phyloP scores from a whole-genome alignment of 2,113 vertebrate species.

The Podarcis cretensis region DNA sequence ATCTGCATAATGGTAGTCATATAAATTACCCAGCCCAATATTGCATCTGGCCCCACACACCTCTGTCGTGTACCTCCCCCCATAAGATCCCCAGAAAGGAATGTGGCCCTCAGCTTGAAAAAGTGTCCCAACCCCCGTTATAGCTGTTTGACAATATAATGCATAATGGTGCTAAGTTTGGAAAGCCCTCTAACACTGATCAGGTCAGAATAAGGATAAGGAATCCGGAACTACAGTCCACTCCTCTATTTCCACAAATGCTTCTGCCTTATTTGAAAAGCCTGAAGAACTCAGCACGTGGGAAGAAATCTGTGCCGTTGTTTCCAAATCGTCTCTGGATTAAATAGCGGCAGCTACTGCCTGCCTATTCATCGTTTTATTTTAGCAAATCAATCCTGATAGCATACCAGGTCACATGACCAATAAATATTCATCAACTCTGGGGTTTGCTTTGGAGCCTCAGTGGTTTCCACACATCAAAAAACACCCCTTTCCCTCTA shows the following conservation, averaged over 20 bases:
- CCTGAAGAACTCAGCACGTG: background rate
- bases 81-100: too few relatives aligned
- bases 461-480: slow-evolving; percentile 39
- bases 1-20: too few relatives aligned
- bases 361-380: background rate
- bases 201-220: background rate
- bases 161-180: background rate
- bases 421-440: slow-evolving; percentile 55
- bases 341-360: background rate
- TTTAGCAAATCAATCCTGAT: slow-evolving; percentile 37
- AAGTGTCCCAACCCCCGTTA: too few relatives aligned
- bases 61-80: too few relatives aligned
- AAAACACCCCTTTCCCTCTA: slow-evolving; percentile 32
- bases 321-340: background rate
- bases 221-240: background rate
- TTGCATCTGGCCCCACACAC: too few relatives aligned
- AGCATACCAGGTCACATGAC: slow-evolving; percentile 34
- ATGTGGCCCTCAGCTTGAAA: too few relatives aligned
- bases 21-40: too few relatives aligned
- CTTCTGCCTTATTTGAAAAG: background rate
- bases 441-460: slow-evolving; percentile 48
- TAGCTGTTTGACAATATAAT: background rate
- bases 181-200: background rate
- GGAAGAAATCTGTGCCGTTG: background rate
- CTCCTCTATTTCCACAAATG: background rate